A percentile compares a stretch with the other conserved stretches of the same genome.
Conservation (phyloP, 2,888 invertebrate genomes). For the Ochropleura plecta region DNA sequence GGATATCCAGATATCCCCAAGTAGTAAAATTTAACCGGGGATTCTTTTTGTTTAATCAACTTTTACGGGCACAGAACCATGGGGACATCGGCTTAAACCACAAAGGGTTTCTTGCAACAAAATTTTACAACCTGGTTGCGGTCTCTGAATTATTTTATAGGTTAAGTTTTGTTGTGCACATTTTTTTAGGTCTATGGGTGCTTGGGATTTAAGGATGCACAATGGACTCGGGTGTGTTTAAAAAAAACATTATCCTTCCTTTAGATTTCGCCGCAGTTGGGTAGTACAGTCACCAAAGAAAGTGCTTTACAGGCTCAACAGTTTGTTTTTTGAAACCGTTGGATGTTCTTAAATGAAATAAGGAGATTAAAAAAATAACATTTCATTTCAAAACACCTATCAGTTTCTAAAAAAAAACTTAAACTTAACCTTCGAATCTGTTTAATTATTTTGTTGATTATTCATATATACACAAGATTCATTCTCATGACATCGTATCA, state of each 20-base stretch:
- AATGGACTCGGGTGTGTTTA: neutral
- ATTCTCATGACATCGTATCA: neutral
- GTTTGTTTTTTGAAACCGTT: too few species aligned
- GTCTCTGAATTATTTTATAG: conserved; percentile 59
- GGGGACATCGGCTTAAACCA: conserved; percentile 56
- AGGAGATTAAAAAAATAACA: too few species aligned
- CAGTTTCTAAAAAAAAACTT: too few species aligned
- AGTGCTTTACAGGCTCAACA: too few species aligned
- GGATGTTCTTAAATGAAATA: too few species aligned
- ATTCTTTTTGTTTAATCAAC: conserved; percentile 59
- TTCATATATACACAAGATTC: neutral
- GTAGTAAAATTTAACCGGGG: conserved; percentile 56
- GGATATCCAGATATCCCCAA: conserved; percentile 42
- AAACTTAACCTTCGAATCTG: too few species aligned
- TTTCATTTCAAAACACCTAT: too few species aligned
- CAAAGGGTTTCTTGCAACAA: conserved; percentile 60
- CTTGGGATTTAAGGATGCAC: neutral
- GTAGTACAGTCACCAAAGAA: neutral
- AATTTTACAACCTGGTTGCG: conserved; percentile 57
- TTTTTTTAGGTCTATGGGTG: conserved; percentile 24
- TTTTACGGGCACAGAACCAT: conserved; percentile 52
- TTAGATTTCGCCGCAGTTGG: neutral
- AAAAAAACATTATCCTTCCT: neutral
- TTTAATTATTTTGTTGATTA: too few species aligned
- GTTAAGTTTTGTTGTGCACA: conserved; percentile 29